These are phyloP conservation scores for Metallyticus violacea DNA, from an alignment of 2,888 invertebrate species.

Conservation along the genomic window DNA sequence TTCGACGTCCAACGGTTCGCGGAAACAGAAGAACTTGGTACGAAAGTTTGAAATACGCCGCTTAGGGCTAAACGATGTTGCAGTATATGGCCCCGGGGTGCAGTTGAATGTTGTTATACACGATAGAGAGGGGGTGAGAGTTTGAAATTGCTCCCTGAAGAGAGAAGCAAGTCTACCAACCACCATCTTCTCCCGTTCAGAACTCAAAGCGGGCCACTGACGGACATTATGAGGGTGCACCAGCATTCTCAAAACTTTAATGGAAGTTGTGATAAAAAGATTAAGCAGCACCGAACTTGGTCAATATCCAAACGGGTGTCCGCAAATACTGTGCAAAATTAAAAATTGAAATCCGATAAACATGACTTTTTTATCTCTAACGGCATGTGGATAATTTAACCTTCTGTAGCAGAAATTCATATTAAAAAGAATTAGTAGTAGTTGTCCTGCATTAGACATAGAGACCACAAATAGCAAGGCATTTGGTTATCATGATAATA, in stretches of 20 bases:
- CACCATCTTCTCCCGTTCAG: background rate
- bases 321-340: no score
- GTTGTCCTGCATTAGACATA: no score
- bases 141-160: background rate
- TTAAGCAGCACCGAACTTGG: no score
- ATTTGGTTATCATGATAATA: no score
- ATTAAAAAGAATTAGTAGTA: no score
- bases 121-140: background rate
- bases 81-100: background rate
- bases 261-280: no score
- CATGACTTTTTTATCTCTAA: no score
- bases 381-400: no score
- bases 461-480: no score
- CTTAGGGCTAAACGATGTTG: background rate
- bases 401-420: no score
- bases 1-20: background rate
- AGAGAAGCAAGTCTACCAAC: background rate
- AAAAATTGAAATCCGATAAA: no score
- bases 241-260: background rate
- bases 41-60: background rate
- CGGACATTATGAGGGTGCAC: background rate
- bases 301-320: no score
- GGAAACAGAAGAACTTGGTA: background rate
- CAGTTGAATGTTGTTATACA: background rate
- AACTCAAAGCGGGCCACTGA: background rate